Conservation (phyloP, 2,113 vertebrate species). For the Prunella himalayana region DNA sequence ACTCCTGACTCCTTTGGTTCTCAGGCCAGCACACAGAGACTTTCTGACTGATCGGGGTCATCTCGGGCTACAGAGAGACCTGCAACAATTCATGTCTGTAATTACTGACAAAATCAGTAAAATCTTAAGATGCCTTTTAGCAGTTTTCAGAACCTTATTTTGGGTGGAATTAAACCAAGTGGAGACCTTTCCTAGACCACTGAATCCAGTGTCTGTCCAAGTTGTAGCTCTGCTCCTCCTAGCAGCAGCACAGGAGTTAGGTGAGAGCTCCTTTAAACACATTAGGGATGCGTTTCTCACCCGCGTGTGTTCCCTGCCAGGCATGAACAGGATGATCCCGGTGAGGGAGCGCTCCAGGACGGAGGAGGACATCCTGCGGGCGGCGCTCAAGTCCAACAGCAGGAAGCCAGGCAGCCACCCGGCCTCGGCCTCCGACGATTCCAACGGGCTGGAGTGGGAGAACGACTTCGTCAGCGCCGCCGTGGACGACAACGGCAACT, state of each 20-base stretch:
- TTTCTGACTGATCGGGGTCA: too few relatives aligned
- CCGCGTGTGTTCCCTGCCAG: slow-evolving; percentile 10
- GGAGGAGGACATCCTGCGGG: slow-evolving; percentile 93
- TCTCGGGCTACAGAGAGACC: too few relatives aligned
- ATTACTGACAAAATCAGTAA: background rate
- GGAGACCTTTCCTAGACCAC: background rate
- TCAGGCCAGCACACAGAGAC: too few relatives aligned
- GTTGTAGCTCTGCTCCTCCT: background rate
- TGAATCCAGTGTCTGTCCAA: rapidly evolving
- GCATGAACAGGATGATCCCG: slow-evolving; percentile 88
- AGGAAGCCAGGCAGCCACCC: slow-evolving; percentile 80
- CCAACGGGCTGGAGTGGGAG: slow-evolving; percentile 94
- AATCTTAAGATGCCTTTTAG: background rate
- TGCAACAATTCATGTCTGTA: background rate
- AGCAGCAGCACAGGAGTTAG: rapidly evolving
- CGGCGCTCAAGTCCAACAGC: slow-evolving; percentile 77
- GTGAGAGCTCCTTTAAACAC: background rate
- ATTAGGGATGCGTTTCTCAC: background rate
- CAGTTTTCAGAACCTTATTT: background rate
- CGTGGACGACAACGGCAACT: slow-evolving; percentile 83
- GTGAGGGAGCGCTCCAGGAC: slow-evolving; percentile 90
- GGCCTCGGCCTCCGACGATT: slow-evolving; percentile 90
- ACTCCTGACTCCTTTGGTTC: too few relatives aligned
- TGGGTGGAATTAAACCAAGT: background rate
- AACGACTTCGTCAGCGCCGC: slow-evolving; percentile 92